Percentiles rank a stretch among this genome's conserved stretches.
phyloP scores from a whole-genome alignment of 2,797 vertebrate genomes.

The Channa striata region DNA sequence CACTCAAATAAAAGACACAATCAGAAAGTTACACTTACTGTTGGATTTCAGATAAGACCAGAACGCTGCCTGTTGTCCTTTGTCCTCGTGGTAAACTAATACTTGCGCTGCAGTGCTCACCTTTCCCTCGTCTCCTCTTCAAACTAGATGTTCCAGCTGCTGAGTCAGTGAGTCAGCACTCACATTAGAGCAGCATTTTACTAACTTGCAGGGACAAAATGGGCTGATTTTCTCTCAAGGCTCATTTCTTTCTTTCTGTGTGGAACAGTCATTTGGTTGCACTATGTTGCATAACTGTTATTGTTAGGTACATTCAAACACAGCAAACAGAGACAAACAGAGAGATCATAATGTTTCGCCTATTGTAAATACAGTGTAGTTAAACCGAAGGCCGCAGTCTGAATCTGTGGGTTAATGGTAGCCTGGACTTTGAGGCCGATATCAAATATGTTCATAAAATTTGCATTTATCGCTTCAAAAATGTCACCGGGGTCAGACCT shows the following conservation, averaged over 20 bases:
- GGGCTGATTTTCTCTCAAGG: no score
- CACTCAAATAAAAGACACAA: no score
- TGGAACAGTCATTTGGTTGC: background rate
- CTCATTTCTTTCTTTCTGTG: no score
- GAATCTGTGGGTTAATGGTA: constrained; percentile 27
- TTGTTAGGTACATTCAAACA: no score
- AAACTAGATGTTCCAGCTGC: background rate
- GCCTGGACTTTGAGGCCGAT: constrained; percentile 21
- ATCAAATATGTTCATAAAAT: constrained; percentile 37
- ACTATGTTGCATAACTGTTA: background rate
- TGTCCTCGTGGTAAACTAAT: background rate
- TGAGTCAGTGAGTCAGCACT: constrained; percentile 15
- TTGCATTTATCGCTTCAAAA: constrained; percentile 38
- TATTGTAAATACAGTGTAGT: constrained; percentile 14
- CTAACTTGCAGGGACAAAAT: no score
- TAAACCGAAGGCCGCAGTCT: constrained; percentile 17
- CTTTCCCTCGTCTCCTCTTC: no score
- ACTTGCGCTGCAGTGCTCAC: background rate
- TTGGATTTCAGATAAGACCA: background rate
- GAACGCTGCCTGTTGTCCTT: background rate
- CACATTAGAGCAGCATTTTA: background rate
- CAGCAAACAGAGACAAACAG: background rate
- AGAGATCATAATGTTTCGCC: background rate
- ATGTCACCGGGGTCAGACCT: constrained; percentile 24
- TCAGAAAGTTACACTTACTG: background rate